Percentiles rank a stretch among this genome's conserved stretches.
Conservation (phyloP, 2,888 invertebrate genomes). For the Brenthis ino region DNA sequence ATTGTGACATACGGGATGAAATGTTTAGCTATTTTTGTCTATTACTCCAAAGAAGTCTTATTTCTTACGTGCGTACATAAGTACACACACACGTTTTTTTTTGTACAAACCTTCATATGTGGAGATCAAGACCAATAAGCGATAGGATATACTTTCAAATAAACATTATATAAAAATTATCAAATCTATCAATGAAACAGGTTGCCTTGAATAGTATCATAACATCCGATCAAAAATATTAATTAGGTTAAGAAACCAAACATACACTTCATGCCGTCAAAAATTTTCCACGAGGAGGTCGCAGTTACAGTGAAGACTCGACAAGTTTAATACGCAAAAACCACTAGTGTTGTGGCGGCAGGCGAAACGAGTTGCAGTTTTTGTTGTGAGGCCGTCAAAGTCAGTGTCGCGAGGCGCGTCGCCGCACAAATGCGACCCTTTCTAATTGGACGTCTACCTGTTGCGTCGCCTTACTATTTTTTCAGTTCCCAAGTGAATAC, state of each 20-base stretch:
- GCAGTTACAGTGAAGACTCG: slow-evolving; percentile 65
- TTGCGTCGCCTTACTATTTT: slow-evolving; percentile 71
- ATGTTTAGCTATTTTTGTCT: too few relatives aligned
- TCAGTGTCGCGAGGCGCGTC: slow-evolving; percentile 71
- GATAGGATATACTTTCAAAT: too few relatives aligned
- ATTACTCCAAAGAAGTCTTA: too few relatives aligned
- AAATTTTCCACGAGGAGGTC: slow-evolving; percentile 53
- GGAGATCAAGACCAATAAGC: too few relatives aligned
- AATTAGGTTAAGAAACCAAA: slow-evolving; percentile 10
- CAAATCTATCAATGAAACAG: not conserved
- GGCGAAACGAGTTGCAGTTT: slow-evolving; percentile 72
- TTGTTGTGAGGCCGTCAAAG: slow-evolving; percentile 70
- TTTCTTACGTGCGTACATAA: too few relatives aligned
- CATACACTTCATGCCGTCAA: slow-evolving; percentile 20
- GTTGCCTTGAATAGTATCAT: not conserved
- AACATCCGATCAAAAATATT: slow-evolving; percentile 29
- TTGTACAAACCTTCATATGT: too few relatives aligned
- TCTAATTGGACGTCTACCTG: slow-evolving; percentile 81
- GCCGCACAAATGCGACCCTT: slow-evolving; percentile 69
- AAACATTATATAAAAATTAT: not conserved
- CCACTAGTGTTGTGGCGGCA: slow-evolving; percentile 64
- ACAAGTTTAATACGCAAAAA: slow-evolving; percentile 69
- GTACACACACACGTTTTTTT: too few relatives aligned
- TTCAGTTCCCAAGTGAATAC: slow-evolving; percentile 59
- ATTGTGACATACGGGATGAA: too few relatives aligned